phyloP scores from a whole-genome alignment of 2,797 vertebrate genomes.

The Pitangus sulphuratus region DNA sequence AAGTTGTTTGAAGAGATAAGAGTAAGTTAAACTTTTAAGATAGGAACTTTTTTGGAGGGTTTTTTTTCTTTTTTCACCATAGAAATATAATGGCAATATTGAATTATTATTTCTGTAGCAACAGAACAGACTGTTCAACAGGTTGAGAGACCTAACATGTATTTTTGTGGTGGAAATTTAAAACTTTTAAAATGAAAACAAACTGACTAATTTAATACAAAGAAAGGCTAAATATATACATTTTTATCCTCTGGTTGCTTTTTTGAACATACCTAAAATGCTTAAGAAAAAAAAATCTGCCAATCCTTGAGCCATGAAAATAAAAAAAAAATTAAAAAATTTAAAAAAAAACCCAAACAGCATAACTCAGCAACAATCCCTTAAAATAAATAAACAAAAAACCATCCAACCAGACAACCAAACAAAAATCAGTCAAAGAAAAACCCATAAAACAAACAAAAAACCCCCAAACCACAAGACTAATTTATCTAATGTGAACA shows the following conservation, averaged over 20 bases:
- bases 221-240: rapidly evolving
- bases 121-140: background rate
- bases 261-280: background rate
- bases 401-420: background rate
- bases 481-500: background rate
- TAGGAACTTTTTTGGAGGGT: rapidly evolving
- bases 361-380: background rate
- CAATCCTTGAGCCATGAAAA: background rate
- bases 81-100: background rate
- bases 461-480: rapidly evolving
- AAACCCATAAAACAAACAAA: rapidly evolving
- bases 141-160: rapidly evolving
- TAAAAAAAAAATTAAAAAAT: no score
- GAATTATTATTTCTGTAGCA: background rate
- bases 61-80: rapidly evolving
- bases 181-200: background rate
- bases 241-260: background rate
- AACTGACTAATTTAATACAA: rapidly evolving
- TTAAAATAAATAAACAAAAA: background rate
- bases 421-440: background rate
- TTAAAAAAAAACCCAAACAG: no score
- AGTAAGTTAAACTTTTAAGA: background rate
- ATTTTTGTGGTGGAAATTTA: background rate
- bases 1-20: background rate
- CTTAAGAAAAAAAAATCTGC: background rate